These are phyloP conservation scores for Ochropacha duplaris DNA, from an alignment of 2,888 invertebrate species.

Conservation along the genomic window DNA sequence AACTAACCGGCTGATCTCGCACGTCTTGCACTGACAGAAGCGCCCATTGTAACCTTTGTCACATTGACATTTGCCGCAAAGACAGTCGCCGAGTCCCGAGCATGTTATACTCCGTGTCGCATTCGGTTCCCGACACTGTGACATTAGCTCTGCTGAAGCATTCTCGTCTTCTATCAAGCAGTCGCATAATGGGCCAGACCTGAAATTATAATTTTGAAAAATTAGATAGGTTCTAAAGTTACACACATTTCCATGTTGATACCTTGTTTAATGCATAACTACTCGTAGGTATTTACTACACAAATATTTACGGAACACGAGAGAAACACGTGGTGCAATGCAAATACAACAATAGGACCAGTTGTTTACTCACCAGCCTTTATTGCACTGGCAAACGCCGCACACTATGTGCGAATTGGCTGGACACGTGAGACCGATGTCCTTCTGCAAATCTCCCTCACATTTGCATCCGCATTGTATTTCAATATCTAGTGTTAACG, in stretches of 20 bases:
- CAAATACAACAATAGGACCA: conserved; percentile 9
- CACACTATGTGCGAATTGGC: conserved; percentile 82
- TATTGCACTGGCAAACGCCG: conserved; percentile 85
- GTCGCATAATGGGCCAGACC: conserved; percentile 82
- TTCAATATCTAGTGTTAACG: conserved; percentile 87
- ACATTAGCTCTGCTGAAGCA: conserved; percentile 63
- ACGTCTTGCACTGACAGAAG: conserved; percentile 85
- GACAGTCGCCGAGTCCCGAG: conserved; percentile 89
- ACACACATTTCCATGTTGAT: too few species aligned
- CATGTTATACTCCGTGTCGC: conserved; percentile 73
- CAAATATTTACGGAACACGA: neutral
- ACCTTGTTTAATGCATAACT: neutral
- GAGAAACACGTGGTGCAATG: conserved; percentile 6
- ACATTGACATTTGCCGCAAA: conserved; percentile 90
- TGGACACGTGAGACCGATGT: conserved; percentile 62
- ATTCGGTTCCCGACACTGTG: conserved; percentile 66
- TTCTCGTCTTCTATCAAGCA: conserved; percentile 74
- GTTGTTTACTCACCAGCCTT: conserved; percentile 80
- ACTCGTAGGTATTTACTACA: neutral
- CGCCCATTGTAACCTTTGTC: conserved; percentile 82
- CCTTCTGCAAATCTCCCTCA: conserved; percentile 53
- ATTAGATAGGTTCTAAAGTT: neutral
- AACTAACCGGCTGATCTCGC: conserved; percentile 75
- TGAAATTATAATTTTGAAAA: conserved; percentile 24
- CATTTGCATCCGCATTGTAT: conserved; percentile 89